These are phyloP conservation scores for Harpagoxenus sublaevis DNA, from an alignment of 2,888 invertebrate species.

Conservation along the genomic window DNA sequence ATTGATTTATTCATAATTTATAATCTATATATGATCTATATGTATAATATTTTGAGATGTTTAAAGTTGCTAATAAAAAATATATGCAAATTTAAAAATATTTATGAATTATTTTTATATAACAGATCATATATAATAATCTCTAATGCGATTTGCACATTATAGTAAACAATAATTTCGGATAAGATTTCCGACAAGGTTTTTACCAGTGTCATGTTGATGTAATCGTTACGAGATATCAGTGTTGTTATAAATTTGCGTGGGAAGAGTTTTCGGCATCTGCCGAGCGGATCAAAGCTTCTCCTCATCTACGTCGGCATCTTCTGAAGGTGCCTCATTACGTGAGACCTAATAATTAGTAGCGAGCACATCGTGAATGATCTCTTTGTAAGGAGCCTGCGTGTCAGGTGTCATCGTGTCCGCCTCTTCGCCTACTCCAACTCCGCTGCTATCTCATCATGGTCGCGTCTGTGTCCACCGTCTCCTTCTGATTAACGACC, in stretches of 20 bases:
- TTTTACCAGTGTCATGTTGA: not conserved
- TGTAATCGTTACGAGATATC: constrained; percentile 16
- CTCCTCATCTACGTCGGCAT: constrained; percentile 43
- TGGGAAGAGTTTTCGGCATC: constrained; percentile 30
- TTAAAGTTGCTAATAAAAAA: not conserved
- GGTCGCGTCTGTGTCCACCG: constrained; percentile 45
- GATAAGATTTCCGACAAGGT: not conserved
- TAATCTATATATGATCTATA: not conserved
- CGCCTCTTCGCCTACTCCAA: constrained; percentile 42
- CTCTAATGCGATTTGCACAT: not conserved
- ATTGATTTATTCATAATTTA: not conserved
- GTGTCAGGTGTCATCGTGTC: constrained; percentile 63
- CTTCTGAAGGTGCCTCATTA: constrained; percentile 37
- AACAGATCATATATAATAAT: not conserved
- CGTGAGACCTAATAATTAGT: constrained; percentile 53
- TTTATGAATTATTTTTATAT: not conserved
- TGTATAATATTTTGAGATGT: not conserved
- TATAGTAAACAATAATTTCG: not conserved
- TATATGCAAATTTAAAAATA: not conserved
- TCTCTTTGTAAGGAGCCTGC: constrained; percentile 55
- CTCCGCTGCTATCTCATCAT: constrained; percentile 41
- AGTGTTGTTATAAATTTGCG: not conserved
- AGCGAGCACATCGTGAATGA: constrained; percentile 49
- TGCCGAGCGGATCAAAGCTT: not conserved
- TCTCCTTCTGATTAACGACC: constrained; percentile 69